Base-by-base conservation (phyloP, 2,797 vertebrate species). In the Hippocampus kuda region DNA sequence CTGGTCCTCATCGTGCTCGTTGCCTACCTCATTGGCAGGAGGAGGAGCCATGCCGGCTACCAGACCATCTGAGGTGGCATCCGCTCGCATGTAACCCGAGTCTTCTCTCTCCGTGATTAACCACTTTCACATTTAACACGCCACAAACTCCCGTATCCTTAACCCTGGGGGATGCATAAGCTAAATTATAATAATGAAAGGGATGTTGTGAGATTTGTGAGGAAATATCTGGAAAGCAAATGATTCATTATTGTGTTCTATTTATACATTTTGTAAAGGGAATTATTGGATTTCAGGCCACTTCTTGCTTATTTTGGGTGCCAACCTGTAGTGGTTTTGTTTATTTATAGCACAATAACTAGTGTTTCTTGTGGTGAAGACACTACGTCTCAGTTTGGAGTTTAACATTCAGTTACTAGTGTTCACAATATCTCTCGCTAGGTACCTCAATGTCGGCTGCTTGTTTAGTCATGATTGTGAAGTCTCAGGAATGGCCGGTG, bases 11-110 rank as follows among this genome's bases (percentile, higher is more conserved):
- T 98, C 20, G 96, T 99, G 65, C 90, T 99, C 74, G 83, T 98
- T 70, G 97, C 97, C 66, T 99, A 99, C 88, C 92, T 99, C 80
- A 94, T 99, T 38, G 97, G 97, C 81, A 91, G 95, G 75, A 98
- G 94, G 92, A 92, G 95, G 87, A 98, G 96, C 87, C 96, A 99
- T 4, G 95, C 96, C 1, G 97, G 97, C 82, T 99, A 99, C 87
- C 97, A 99, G 86, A 98, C 94, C 70, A 99, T 99, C 86, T 99
- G 92, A 94, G 77, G 56, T 75, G 74, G 38, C 68, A 34, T 41
- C 63, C 8, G 10, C 44, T 10, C 48, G 20, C 57, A 5, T 46
- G 44, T 49, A 51, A 20, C 67, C 69, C 65, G 62, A 70, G 75
- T 74, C 72, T 75, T 26, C 56, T 16, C 59, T 20, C 18, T 7